Base-by-base conservation (phyloP, 2,888 invertebrate genomes). In the Allolobophora icterica region DNA sequence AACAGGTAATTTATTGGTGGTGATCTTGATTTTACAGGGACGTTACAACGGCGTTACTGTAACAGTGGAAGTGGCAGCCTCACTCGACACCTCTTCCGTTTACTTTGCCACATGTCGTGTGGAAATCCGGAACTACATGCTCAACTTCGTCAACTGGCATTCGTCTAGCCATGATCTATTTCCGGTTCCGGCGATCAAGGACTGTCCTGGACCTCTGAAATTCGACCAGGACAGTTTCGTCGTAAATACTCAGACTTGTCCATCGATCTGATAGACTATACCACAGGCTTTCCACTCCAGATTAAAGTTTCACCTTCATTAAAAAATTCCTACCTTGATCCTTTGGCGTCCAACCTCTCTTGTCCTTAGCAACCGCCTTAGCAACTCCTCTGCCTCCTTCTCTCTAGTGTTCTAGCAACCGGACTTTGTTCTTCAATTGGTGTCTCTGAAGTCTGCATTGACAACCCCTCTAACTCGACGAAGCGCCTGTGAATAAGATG, bases 111-210 rank as follows among this genome's bases (percentile, higher is more conserved):
- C 83, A 40, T 91, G 91, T 24, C 58, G 84, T 19, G 58, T 89
- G 71, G 91, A 91, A 40, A 89, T 91, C 40, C 42, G 40, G 13
- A 90, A 89, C 89, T 91, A 91, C 83, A 89, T 91, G 89, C 35
- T 35, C 35, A n/a, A 40, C 89, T 91, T 71, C 35, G 21, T 89
- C 89, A 89, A 91, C 58, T 91, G 89, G 91, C 89, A 83, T 24
- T 84, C 90, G 34, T 71, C 71, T 11, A 42, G 42, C 17, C 21
- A 19, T n/a, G 89, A 89, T 45, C 89, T 89, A 11, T 34, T 89
- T 38, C 42, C 38, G 30, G 30, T 34, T 34, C 35, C 40, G 34
- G 38, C 15, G 35, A 40, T 35, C 35, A 38, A 21, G 15, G 33
- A 42, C 45, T 89, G 89, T 45, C 89, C 89, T 2, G 15, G 24